Conservation (phyloP, 2,888 invertebrate genomes). For the Aplocera efformata region DNA sequence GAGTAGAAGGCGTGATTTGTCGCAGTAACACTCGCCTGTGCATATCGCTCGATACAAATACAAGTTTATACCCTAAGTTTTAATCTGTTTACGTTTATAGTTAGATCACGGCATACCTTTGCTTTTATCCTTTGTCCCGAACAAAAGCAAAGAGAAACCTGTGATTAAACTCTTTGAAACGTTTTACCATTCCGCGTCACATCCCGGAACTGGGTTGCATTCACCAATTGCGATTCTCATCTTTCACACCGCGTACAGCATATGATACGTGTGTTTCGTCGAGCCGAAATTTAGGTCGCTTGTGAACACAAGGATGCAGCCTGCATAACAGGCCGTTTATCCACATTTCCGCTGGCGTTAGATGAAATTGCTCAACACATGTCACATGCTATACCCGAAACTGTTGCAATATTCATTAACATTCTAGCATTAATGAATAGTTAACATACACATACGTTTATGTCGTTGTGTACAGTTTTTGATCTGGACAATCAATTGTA, state of each 20-base stretch:
- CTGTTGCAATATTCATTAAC: slow-evolving; percentile 23
- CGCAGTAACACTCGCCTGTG: slow-evolving; percentile 43
- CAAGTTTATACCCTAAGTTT: no score
- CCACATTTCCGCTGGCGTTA: slow-evolving; percentile 42
- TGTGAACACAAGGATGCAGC: slow-evolving; percentile 40
- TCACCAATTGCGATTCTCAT: slow-evolving; percentile 57
- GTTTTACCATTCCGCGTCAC: slow-evolving; percentile 33
- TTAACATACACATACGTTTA: slow-evolving; percentile 2
- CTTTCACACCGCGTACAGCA: slow-evolving; percentile 43
- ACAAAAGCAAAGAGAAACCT: slow-evolving; percentile 6
- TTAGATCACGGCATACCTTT: no score
- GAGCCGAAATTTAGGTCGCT: slow-evolving; percentile 53
- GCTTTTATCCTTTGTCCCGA: no score
- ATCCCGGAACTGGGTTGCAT: slow-evolving; percentile 53
- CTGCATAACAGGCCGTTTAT: slow-evolving; percentile 36
- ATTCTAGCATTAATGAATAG: slow-evolving; percentile 2
- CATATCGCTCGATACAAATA: slow-evolving; percentile 37
- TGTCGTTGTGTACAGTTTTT: slow-evolving; percentile 2
- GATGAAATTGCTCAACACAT: slow-evolving; percentile 29
- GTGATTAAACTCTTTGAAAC: slow-evolving; percentile 24
- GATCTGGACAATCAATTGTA: slow-evolving; percentile 15
- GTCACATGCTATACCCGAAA: slow-evolving; percentile 27
- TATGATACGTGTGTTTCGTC: slow-evolving; percentile 34
- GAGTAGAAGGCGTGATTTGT: slow-evolving; percentile 55
- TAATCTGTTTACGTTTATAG: no score